A percentile compares a stretch with the other conserved stretches of the same genome.
phyloP scores from a whole-genome alignment of 2,888 invertebrate genomes.

The Cremastobaeus sp. region DNA sequence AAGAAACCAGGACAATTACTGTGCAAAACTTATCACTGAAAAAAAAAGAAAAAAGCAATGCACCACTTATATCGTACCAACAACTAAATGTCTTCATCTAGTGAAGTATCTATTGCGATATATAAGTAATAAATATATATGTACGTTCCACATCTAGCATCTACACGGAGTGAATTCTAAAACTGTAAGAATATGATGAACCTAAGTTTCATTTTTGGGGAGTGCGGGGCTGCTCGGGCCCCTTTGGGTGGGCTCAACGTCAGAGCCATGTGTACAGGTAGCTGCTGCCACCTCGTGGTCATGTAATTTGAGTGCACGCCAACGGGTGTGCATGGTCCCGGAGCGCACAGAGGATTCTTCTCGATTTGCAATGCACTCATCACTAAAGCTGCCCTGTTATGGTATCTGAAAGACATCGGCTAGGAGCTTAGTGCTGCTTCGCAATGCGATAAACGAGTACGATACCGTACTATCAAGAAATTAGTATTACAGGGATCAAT shows the following conservation, averaged over 20 bases:
- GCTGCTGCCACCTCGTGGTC: slow-evolving; percentile 79
- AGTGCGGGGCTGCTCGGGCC: slow-evolving; percentile 83
- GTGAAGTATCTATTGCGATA: slow-evolving; percentile 43
- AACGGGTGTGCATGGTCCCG: slow-evolving; percentile 84
- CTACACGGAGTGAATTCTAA: slow-evolving; percentile 69
- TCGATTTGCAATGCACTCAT: slow-evolving; percentile 96
- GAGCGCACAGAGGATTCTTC: slow-evolving; percentile 92
- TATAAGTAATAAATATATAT: slow-evolving; percentile 41
- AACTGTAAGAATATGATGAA: slow-evolving; percentile 77
- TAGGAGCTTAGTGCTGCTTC: slow-evolving; percentile 67
- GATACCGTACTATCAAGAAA: background rate
- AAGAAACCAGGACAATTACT: too few relatives aligned
- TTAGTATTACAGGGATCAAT: background rate
- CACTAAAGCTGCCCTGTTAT: slow-evolving; percentile 94
- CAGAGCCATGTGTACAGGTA: slow-evolving; percentile 84
- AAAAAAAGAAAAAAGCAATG: slow-evolving; percentile 48
- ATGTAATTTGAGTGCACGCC: slow-evolving; percentile 76
- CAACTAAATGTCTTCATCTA: slow-evolving; percentile 40
- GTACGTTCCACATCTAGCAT: slow-evolving; percentile 70
- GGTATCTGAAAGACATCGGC: slow-evolving; percentile 84
- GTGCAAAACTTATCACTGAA: too few relatives aligned
- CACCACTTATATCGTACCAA: slow-evolving; percentile 54
- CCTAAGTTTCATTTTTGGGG: slow-evolving; percentile 96
- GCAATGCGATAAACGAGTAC: background rate
- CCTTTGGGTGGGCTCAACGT: slow-evolving; percentile 81